These are phyloP conservation scores for Bicyclus anynana DNA, from an alignment of 1,140 invertebrate species.

Conservation along the genomic window DNA sequence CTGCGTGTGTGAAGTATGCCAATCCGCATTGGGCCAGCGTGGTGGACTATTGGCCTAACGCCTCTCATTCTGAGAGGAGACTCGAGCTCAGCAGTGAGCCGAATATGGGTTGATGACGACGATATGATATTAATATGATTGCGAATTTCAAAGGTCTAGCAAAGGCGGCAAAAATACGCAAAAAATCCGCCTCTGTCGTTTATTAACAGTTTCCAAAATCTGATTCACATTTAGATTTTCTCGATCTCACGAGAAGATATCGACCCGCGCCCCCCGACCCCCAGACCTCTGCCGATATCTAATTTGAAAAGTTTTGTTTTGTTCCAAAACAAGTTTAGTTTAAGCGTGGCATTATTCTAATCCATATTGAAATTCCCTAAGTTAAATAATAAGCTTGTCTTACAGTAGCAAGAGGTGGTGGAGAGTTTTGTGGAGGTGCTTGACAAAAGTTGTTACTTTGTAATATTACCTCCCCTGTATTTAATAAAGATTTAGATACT, in stretches of 20 bases:
- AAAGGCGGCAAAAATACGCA: no score
- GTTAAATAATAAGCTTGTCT: slow-evolving; percentile 19
- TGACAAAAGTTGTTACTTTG: neutral
- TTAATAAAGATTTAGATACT: no score
- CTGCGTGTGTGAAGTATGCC: no score
- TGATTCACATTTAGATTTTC: slow-evolving; percentile 19
- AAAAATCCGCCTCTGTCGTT: neutral
- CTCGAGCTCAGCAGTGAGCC: no score
- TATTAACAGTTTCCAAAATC: neutral
- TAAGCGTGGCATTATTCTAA: slow-evolving; percentile 17
- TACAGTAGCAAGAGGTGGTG: neutral
- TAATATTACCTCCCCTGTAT: neutral
- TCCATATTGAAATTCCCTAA: slow-evolving; percentile 20
- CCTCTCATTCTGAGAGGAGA: no score
- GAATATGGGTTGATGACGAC: no score
- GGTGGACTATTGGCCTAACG: no score
- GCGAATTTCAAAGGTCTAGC: no score
- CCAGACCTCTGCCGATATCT: slow-evolving; percentile 7
- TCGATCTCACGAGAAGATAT: slow-evolving; percentile 15
- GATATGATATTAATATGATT: no score
- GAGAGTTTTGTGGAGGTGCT: neutral
- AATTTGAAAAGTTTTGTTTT: slow-evolving; percentile 26
- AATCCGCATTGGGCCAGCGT: no score
- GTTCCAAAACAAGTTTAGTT: slow-evolving; percentile 18
- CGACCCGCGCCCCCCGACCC: neutral